Conservation (phyloP, 2,888 invertebrate genomes). For the Epinotia brunnichana region DNA sequence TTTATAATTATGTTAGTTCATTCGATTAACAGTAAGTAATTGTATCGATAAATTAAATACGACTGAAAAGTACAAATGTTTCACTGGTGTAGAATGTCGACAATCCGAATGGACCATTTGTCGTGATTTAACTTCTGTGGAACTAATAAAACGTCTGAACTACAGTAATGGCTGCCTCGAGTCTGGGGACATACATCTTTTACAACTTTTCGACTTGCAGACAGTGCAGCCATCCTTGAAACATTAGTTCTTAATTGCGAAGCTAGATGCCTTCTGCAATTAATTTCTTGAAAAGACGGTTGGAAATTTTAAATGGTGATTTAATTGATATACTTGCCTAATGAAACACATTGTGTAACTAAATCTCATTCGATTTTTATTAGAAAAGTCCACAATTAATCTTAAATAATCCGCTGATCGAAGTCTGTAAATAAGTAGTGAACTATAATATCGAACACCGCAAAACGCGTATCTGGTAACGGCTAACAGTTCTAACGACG, state of each 20-base stretch:
- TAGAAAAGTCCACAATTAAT: no score
- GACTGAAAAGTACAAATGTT: not conserved
- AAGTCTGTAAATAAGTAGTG: no score
- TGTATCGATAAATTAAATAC: not conserved
- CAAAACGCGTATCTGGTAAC: no score
- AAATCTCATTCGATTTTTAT: no score
- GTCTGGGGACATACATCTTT: conserved; percentile 21
- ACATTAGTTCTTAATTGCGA: conserved; percentile 30
- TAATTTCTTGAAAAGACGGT: not conserved
- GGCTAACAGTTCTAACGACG: no score
- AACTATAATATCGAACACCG: no score
- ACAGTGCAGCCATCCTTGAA: conserved; percentile 32
- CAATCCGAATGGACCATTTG: not conserved
- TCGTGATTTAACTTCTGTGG: conserved; percentile 21
- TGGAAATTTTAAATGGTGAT: not conserved
- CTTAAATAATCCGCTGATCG: no score
- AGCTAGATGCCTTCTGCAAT: conserved; percentile 17
- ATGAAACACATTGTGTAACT: no score
- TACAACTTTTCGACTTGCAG: conserved; percentile 25
- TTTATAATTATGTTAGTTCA: not conserved
- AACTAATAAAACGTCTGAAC: conserved; percentile 30
- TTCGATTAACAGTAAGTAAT: no score
- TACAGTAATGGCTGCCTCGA: conserved; percentile 25
- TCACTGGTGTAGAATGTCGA: not conserved
- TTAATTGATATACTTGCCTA: no score